phyloP scores from a whole-genome alignment of 2,113 vertebrate species.

The Alosa alosa region DNA sequence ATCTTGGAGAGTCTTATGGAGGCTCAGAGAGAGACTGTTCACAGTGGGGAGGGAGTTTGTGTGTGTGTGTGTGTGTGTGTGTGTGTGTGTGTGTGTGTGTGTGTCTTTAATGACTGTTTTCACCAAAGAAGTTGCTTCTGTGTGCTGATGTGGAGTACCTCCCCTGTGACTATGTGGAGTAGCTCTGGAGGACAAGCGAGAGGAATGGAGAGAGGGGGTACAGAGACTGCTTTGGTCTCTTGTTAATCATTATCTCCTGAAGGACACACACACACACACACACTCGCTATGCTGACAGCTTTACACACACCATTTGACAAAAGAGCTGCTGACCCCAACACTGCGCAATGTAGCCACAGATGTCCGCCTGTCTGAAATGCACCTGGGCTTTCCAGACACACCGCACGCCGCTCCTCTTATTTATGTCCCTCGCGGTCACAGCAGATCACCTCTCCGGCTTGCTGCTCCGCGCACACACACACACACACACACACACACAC shows the following conservation, averaged over 20 bases:
- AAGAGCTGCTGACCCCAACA: constrained; percentile 32
- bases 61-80: background rate
- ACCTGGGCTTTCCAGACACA: background rate
- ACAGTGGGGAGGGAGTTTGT: background rate
- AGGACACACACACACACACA: constrained; percentile 19
- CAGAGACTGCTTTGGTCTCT: constrained; percentile 10
- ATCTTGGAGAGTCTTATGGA: background rate
- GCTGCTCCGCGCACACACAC: too few species aligned
- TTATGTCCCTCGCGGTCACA: constrained; percentile 8
- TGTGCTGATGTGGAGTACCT: background rate
- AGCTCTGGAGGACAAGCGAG: background rate
- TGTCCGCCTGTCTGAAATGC: constrained; percentile 25
- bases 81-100: constrained; percentile 5
- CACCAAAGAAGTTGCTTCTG: background rate
- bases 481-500: too few species aligned
- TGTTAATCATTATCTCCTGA: constrained; percentile 35
- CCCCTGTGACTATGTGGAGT: background rate
- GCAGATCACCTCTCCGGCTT: background rate
- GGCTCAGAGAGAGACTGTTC: background rate
- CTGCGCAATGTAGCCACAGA: constrained; percentile 4
- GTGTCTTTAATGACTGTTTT: constrained; percentile 5
- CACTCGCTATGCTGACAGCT: constrained; percentile 19
- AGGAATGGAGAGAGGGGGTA: constrained; percentile 16
- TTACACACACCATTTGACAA: constrained; percentile 38
- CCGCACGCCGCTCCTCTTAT: background rate